Base-by-base conservation (phyloP, 2,888 invertebrate genomes). In the Aromia moschata region DNA sequence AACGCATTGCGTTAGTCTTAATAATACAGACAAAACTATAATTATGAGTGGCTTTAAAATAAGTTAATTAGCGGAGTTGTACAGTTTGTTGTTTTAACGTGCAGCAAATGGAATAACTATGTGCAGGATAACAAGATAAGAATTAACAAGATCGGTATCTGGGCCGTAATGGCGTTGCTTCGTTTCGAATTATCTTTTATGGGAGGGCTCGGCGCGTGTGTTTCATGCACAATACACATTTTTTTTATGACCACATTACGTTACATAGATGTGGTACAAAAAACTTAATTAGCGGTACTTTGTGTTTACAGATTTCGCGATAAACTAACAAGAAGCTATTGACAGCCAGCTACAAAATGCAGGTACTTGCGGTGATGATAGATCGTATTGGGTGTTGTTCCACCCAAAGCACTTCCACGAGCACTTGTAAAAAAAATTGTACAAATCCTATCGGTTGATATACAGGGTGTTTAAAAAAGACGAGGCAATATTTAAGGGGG, bases 61-160 rank as follows among this genome's bases (percentile, higher is more conserved):
- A 15, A 37, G 36, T 14, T 15, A 52, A 41, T 52, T 52, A 52
- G 52, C 41, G 31, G 14, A 3, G 30, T 45, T 52, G 37, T 12
- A 25, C 18, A 33, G 40, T 38, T 49, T 52, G 40, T 41, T 41
- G 25, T 52, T 16, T 52, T 41, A 52, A 52, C 52, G 25, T 41
- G 52, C 38, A 43, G 45, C n/a, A 52, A 31, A 30, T 52, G 37
- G 17, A 16, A 59, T 51, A 43, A 45, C 38, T 49, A 46, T 51
- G 59, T 59, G 43, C 52, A 46, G 45, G 41, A 54, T 54, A 58
- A 61, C 54, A 41, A 58, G 59, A 59, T 62, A 62, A 54, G 30
- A 38, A 51, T 59, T 57, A 44, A 40, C 56, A 49, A 40, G 60
- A 57, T 57, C 60, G 53, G 55, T 56, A 54, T 62, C 58, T 45